These are phyloP conservation scores for Anarsia innoxiella DNA, from an alignment of 2,888 invertebrate genomes.

Conservation along the genomic window DNA sequence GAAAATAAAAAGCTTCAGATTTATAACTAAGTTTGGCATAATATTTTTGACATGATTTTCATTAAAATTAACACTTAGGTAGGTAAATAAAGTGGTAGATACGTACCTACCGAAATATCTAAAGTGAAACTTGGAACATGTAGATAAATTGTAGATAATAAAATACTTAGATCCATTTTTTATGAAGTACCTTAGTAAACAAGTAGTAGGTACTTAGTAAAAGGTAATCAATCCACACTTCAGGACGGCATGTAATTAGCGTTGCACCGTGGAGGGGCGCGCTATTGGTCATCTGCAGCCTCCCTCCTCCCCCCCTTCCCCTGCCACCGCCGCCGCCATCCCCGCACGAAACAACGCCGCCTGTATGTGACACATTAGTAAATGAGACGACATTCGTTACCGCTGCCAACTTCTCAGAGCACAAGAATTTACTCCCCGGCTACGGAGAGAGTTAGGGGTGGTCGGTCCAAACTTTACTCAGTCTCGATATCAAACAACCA, in stretches of 20 bases:
- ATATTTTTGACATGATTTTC: no score
- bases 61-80: no score
- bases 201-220: no score
- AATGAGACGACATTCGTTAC: slow-evolving; percentile 75
- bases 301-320: slow-evolving; percentile 24
- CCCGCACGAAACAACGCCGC: slow-evolving; percentile 64
- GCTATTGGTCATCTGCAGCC: slow-evolving; percentile 57
- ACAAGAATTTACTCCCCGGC: slow-evolving; percentile 41
- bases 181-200: no score
- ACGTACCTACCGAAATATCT: no score
- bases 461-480: neutral
- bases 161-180: no score
- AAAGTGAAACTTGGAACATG: no score
- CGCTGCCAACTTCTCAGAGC: slow-evolving; percentile 19
- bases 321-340: slow-evolving; percentile 22
- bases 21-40: slow-evolving; percentile 9
- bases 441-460: neutral
- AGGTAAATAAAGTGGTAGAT: no score
- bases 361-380: slow-evolving; percentile 77
- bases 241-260: slow-evolving; percentile 38
- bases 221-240: no score
- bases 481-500: no score
- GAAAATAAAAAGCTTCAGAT: slow-evolving; percentile 14
- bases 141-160: no score
- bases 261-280: slow-evolving; percentile 36